phyloP scores from a whole-genome alignment of 2,113 vertebrate genomes.

The Cyanocitta stelleri region DNA sequence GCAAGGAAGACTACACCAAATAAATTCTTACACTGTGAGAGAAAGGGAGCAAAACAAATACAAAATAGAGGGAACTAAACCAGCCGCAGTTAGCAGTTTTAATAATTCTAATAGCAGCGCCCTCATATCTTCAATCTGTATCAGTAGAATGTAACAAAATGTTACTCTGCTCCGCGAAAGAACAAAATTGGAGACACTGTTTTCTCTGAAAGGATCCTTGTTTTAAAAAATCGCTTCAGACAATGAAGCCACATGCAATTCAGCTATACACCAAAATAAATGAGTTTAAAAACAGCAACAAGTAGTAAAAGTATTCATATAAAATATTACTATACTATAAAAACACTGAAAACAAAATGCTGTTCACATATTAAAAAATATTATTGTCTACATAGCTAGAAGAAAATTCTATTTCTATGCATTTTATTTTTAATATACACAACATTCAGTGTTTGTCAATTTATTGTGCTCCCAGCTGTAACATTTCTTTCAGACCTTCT shows the following conservation, averaged over 20 bases:
- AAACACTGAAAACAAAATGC: background rate
- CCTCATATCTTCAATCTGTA: background rate
- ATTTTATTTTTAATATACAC: conserved; percentile 7
- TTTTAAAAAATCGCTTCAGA: background rate
- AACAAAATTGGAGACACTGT: background rate
- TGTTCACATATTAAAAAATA: background rate
- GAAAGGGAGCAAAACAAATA: background rate
- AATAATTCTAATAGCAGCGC: background rate
- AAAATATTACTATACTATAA: background rate
- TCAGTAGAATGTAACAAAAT: background rate
- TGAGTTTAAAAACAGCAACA: background rate
- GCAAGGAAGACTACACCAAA: background rate
- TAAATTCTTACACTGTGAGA: background rate
- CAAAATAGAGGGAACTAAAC: background rate
- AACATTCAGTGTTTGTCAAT: background rate
- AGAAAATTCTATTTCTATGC: background rate
- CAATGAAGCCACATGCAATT: background rate
- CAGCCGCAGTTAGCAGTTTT: background rate
- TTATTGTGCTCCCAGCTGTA: conserved; percentile 24
- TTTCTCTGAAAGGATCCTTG: background rate
- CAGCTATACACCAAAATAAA: background rate
- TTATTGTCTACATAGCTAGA: background rate
- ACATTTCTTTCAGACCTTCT: conserved; percentile 12
- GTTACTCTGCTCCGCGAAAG: background rate
- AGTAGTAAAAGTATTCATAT: background rate